Evolutionary conservation across 1,140 invertebrate species (phyloP).

Genomic region (Drosophila sturtevanti): DNA sequence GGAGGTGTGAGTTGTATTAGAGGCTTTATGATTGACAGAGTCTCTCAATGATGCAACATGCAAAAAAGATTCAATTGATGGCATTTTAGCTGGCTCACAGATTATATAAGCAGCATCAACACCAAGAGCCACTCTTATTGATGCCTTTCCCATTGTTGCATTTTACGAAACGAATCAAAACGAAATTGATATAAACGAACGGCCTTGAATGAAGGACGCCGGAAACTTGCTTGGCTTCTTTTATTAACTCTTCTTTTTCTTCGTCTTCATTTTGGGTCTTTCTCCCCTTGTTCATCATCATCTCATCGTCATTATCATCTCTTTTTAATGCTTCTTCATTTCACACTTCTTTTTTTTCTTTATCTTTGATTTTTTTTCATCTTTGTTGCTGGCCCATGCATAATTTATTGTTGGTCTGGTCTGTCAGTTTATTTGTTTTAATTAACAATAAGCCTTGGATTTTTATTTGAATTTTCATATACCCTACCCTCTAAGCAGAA

Average conservation of each 20-base stretch:
- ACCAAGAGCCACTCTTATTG: neutral
- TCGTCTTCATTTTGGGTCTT: conserved; percentile 3
- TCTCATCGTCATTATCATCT: conserved; percentile 6
- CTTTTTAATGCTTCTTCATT: conserved; percentile 24
- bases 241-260: conserved; percentile 25
- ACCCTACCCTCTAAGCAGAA: neutral
- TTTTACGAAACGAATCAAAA: neutral
- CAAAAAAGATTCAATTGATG: conserved; percentile 46
- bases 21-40: conserved; percentile 17
- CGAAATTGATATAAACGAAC: conserved; percentile 34
- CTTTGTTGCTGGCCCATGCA: conserved; percentile 42
- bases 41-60: conserved; percentile 50
- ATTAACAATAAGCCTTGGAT: conserved; percentile 57
- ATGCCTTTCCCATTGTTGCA: neutral
- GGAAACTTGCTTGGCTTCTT: conserved; percentile 68
- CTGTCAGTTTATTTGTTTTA: conserved; percentile 75
- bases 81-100: conserved; percentile 29
- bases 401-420: conserved; percentile 54
- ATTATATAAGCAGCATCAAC: neutral
- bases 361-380: conserved; percentile 15
- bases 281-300: conserved; percentile 7
- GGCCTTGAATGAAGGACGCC: conserved; percentile 79
- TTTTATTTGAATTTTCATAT: conserved; percentile 2
- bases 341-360: conserved; percentile 32
- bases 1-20: conserved; percentile 31